These are phyloP conservation scores for Amniataba percoides DNA, from an alignment of 2,797 vertebrate genomes.

Conservation along the genomic window DNA sequence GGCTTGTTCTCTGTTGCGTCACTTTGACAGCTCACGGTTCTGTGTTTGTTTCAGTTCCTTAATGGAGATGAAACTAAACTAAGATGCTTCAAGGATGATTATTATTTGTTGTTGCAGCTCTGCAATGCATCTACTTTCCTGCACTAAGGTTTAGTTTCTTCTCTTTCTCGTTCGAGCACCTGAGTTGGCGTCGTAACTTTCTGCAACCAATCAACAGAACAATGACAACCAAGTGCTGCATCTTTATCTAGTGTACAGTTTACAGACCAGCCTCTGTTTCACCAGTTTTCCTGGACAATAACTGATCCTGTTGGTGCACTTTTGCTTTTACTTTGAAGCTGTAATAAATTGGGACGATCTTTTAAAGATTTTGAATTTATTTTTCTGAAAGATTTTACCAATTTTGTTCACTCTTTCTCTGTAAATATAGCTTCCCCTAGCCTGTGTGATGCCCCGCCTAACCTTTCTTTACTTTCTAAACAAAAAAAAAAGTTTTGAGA, in stretches of 20 bases:
- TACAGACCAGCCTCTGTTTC: neutral
- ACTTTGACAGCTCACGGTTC: neutral
- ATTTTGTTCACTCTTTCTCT: neutral
- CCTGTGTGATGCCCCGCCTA: neutral
- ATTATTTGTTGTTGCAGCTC: neutral
- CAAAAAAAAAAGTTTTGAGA: conserved; percentile 26
- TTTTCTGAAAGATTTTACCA: neutral
- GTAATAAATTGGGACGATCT: neutral
- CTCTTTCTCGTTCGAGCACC: too few relatives aligned
- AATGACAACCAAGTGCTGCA: neutral
- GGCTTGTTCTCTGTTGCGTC: neutral
- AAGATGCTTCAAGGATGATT: neutral
- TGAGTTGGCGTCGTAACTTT: neutral
- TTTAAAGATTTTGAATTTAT: too few relatives aligned
- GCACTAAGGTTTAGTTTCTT: too few relatives aligned
- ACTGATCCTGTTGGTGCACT: too few relatives aligned
- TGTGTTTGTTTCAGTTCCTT: neutral
- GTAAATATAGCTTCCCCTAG: neutral
- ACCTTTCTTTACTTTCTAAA: conserved; percentile 18
- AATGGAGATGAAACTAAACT: neutral
- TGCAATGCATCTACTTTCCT: too few relatives aligned
- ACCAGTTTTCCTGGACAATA: too few relatives aligned
- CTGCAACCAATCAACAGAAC: neutral
- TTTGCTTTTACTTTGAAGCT: neutral
- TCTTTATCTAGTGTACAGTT: neutral